Conservation (phyloP, 1,140 invertebrate species). For the Zaprionus africanus region DNA sequence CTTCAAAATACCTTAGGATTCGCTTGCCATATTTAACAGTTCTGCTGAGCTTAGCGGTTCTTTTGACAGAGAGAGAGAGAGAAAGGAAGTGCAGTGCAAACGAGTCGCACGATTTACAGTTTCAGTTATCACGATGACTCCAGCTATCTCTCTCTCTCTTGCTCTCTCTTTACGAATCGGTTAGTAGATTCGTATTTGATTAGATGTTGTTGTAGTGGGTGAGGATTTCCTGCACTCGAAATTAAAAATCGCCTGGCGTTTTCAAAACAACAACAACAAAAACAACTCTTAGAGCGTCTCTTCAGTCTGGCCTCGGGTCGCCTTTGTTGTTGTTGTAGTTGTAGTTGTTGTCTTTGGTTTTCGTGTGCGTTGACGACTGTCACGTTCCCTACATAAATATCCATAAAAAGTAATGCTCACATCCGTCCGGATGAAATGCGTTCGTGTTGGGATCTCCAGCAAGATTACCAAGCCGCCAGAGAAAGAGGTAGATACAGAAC, state of each 20-base stretch:
- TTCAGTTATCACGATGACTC: constrained; percentile 14
- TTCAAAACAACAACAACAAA: constrained; percentile 6
- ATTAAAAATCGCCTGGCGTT: constrained; percentile 53
- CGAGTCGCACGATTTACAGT: constrained; percentile 14
- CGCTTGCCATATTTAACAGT: neutral
- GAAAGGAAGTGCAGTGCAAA: constrained; percentile 6
- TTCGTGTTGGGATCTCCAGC: constrained; percentile 47
- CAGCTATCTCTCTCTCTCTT: neutral
- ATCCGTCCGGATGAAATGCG: constrained; percentile 74
- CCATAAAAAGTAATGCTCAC: constrained; percentile 80
- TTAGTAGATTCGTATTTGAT: constrained; percentile 15
- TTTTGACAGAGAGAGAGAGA: constrained; percentile 5
- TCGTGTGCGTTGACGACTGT: constrained; percentile 52
- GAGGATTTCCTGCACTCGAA: constrained; percentile 44
- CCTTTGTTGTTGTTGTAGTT: constrained; percentile 8
- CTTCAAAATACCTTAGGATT: neutral
- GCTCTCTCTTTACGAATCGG: neutral
- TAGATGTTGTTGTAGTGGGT: constrained; percentile 19
- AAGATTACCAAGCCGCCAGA: constrained; percentile 32
- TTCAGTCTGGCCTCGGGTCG: constrained; percentile 19
- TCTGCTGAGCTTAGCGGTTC: constrained; percentile 12
- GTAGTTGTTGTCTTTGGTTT: constrained; percentile 15
- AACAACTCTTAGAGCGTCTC: constrained; percentile 20
- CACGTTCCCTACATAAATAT: constrained; percentile 78
- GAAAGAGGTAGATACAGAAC: constrained; percentile 25